These are phyloP conservation scores for Spisula subtruncata DNA, from an alignment of 2,888 invertebrate genomes.

Conservation along the genomic window DNA sequence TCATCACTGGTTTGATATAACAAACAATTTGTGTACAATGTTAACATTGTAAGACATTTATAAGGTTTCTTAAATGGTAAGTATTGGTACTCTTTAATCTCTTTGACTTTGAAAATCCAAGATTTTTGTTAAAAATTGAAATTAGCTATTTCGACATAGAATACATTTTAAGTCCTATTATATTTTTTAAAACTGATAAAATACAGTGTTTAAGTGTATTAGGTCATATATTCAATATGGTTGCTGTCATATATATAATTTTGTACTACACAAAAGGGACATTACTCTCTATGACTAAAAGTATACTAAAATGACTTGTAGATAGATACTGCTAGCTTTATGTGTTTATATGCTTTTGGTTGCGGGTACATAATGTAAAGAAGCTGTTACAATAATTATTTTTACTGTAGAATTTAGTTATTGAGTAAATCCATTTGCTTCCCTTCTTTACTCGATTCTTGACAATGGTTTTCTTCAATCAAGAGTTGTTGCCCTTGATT, in stretches of 20 bases:
- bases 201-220: too few species aligned
- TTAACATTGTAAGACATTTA: too few species aligned
- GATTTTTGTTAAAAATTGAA: not conserved
- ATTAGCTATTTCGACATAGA: too few species aligned
- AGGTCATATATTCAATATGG: not conserved
- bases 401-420: too few species aligned
- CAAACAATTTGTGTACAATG: not conserved
- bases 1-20: not conserved
- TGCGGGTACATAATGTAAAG: not conserved
- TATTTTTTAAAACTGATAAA: too few species aligned
- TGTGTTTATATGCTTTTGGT: conserved; percentile 7
- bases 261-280: not conserved
- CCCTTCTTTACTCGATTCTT: too few species aligned
- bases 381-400: too few species aligned
- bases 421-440: too few species aligned
- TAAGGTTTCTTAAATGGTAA: not conserved
- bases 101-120: not conserved
- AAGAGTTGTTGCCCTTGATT: too few species aligned
- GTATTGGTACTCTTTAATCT: not conserved
- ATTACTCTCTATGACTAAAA: not conserved
- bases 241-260: not conserved
- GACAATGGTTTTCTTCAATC: too few species aligned
- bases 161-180: too few species aligned
- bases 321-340: not conserved
- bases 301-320: not conserved